Conservation (phyloP, 2,797 vertebrate genomes). For the Cheirogaleus major region DNA sequence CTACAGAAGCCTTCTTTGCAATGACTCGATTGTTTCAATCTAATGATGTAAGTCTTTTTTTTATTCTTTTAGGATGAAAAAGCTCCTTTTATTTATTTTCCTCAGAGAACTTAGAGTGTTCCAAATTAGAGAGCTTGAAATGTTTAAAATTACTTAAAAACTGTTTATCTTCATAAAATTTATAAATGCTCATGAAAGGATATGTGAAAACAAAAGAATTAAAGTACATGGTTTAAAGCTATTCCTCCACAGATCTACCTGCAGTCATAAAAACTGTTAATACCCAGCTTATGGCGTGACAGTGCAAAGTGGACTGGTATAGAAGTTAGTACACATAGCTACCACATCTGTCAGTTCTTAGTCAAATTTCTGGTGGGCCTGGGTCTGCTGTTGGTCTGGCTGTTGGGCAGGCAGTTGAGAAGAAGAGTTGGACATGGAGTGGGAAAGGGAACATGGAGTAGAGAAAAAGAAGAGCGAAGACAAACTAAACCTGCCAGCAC, state of each 20-base stretch:
- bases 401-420: not conserved
- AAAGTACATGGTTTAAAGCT: not conserved
- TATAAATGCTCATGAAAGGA: not conserved
- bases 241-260: not conserved
- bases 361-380: not conserved
- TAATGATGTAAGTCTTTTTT: conserved; percentile 92
- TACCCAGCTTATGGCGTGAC: not conserved
- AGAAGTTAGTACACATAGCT: not conserved
- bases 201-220: not conserved
- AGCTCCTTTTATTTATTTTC: conserved; percentile 28
- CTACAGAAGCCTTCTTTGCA: conserved; percentile 98
- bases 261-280: not conserved
- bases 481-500: not conserved
- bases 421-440: not conserved
- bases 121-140: conserved; percentile 35
- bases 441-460: not conserved
- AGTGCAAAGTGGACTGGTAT: not conserved
- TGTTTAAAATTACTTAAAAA: conserved; percentile 48
- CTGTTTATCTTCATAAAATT: conserved; percentile 20
- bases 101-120: not conserved
- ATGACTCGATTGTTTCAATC: conserved; percentile 99
- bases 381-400: not conserved
- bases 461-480: not conserved
- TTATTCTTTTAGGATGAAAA: conserved; percentile 8
- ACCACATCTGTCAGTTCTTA: not conserved